These are phyloP conservation scores for Aporophyla lueneburgensis DNA, from an alignment of 2,888 invertebrate species.

Conservation along the genomic window DNA sequence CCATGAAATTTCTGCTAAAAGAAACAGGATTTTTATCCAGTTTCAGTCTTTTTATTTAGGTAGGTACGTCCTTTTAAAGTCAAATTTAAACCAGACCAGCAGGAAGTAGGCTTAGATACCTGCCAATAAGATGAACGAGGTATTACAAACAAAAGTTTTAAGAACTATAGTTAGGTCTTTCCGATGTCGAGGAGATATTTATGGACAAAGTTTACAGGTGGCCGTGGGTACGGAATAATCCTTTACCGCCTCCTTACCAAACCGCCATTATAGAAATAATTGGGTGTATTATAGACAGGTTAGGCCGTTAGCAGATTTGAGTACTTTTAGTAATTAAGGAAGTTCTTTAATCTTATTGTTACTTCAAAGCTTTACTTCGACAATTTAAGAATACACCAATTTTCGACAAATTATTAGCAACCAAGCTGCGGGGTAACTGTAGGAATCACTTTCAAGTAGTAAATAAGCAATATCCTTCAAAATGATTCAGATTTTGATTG, in stretches of 20 bases:
- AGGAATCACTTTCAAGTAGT: too few species aligned
- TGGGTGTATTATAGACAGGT: slow-evolving; percentile 29
- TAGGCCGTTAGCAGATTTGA: neutral
- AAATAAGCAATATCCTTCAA: too few species aligned
- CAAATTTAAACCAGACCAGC: neutral
- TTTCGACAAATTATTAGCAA: neutral
- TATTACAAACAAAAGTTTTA: slow-evolving; percentile 33
- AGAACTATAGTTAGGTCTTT: slow-evolving; percentile 40
- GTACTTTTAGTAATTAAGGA: slow-evolving; percentile 1
- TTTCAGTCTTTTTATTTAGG: neutral
- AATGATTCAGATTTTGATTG: too few species aligned
- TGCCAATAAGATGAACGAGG: slow-evolving; percentile 38
- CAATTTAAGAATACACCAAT: neutral
- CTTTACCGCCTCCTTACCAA: slow-evolving; percentile 30
- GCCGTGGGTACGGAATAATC: slow-evolving; percentile 38
- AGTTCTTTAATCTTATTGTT: neutral
- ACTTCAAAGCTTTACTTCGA: slow-evolving; percentile 4
- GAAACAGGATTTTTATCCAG: neutral
- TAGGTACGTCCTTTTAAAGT: neutral
- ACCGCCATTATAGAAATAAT: slow-evolving; percentile 47
- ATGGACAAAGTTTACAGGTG: slow-evolving; percentile 59
- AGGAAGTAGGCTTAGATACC: slow-evolving; percentile 26
- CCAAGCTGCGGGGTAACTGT: neutral
- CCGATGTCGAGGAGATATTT: slow-evolving; percentile 54
- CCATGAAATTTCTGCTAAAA: too few species aligned